Percentiles rank a stretch among this genome's conserved stretches.
phyloP scores from a whole-genome alignment of 2,888 invertebrate species.

The Sesia bembeciformis region DNA sequence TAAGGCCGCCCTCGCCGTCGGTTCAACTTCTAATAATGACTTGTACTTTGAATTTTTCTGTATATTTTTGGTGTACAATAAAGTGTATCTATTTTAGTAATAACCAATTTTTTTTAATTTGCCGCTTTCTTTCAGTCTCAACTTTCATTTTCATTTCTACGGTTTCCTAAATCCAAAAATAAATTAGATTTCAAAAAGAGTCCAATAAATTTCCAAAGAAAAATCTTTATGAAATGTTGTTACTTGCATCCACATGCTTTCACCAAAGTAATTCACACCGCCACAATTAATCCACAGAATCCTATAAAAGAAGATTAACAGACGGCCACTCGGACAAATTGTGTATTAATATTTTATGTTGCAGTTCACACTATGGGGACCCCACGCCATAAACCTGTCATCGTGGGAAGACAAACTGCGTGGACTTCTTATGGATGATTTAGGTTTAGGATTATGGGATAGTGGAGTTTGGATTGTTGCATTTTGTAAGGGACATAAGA shows the following conservation, averaged over 20 bases:
- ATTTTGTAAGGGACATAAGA: background rate
- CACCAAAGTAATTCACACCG: conserved; percentile 4
- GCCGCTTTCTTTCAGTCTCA: too few species aligned
- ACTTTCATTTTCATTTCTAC: too few species aligned
- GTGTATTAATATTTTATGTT: conserved; percentile 73
- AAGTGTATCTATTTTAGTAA: too few species aligned
- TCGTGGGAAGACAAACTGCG: conserved; percentile 55
- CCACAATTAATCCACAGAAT: conserved; percentile 53
- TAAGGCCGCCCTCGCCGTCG: too few species aligned
- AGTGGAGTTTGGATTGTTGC: conserved; percentile 11
- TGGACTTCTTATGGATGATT: conserved; percentile 64
- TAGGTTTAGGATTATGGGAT: conserved; percentile 46
- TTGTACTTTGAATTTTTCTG: too few species aligned
- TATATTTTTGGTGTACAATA: too few species aligned
- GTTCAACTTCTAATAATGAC: too few species aligned
- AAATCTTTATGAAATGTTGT: too few species aligned
- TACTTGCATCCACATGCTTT: background rate
- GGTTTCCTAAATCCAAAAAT: too few species aligned
- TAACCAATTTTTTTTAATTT: too few species aligned
- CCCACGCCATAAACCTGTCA: conserved; percentile 62
- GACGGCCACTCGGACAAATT: conserved; percentile 69
- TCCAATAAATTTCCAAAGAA: too few species aligned
- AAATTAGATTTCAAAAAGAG: too few species aligned
- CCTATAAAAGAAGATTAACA: conserved; percentile 67
- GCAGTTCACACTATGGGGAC: conserved; percentile 44